Base-by-base conservation (phyloP, 2,113 vertebrate species). In the Scomber colias region DNA sequence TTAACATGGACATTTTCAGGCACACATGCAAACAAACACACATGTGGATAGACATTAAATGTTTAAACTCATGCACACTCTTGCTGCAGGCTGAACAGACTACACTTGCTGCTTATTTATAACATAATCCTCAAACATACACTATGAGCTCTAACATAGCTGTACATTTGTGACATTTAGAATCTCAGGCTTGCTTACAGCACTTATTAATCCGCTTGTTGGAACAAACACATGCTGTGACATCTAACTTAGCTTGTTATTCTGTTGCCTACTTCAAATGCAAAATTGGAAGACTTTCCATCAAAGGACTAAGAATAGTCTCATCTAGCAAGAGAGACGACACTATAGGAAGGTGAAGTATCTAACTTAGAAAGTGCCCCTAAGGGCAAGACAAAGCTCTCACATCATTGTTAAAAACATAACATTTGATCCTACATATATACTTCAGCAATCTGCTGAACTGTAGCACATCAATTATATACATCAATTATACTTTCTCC, bases 1-100 rank as follows among this genome's bases (percentile, higher is more conserved):
- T 93, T 89, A 92, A 80, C 77, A 67, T 7, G 10, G 71, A 86
- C 75, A 65, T 61, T 80, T 73, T 21, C 75, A 75, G 55, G 40
- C 69, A 81, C 61, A 54, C 83, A 79, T 78, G 76, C 64, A 73
- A 31, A 63, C 24, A 75, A 35, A 53, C 46, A 65, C n/a, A 57
- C 60, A 40, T 35, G 16, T 17, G 16, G 3, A 67, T 24, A 27
- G 30, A 35, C 66, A 65, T 63, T 83, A 53, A 56, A 79, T 45
- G 67, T 57, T 77, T 27, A 64, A 60, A 74, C 64, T 12, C 55
- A 49, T 77, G 27, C 56, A 62, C 27, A 75, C 15, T 50, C 40
- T 56, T 62, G 70, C 35, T 53, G 15, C 14, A 31, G 44, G 40
- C 44, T 65, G 54, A 54, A 21, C 6, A 82, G 48, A 30, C 62